Base-by-base conservation (phyloP, 2,888 invertebrate genomes). In the Thymelicus lineola region DNA sequence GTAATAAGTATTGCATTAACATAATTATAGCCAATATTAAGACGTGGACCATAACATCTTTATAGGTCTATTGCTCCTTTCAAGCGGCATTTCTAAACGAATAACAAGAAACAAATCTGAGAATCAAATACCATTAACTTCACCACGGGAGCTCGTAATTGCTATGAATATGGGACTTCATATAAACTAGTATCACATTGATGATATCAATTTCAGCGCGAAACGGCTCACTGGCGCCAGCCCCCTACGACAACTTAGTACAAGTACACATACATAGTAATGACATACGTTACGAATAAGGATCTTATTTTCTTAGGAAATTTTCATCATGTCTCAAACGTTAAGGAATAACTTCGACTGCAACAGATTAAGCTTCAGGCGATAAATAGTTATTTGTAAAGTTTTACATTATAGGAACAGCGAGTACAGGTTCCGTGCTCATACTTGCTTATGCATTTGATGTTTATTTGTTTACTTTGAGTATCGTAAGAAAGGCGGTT, bases 211-310 rank as follows among this genome's bases (percentile, higher is more conserved):
- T 76, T 80, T 77, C 76, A 77, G 75, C 72, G 69, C 75, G 76
- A 76, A 74, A 80, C 79, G 85, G 76, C 84, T 77, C 46, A 66
- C 67, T 75, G 90, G 89, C 90, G 90, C 90, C 90, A 77, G 76
- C 80, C 79, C 88, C 87, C 87, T 75, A 80, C 76, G 76, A 80
- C 77, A 79, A 77, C 76, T 74, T 79, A 77, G 9, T 35, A 55
- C 28, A 28, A 28, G 55, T 55, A 55, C 5, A 55, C 53, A 9
- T 55, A 53, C 76, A 79, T 28, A 17, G 45, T 61, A 67, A 67
- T 61, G 50, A 55, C 53, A 62, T 68, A 55, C 53, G 45, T 66
- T 58, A 58, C 46, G 17, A 53, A 42, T 14, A 60, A 46, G 66
- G 53, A 57, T 81, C 80, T 75, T 80, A 79, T 81, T 79, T 71